Evolutionary conservation across 2,113 vertebrate species (phyloP), one percentile per base, ranked within the genome.

Genomic region (Brienomyrus longianalis): DNA sequence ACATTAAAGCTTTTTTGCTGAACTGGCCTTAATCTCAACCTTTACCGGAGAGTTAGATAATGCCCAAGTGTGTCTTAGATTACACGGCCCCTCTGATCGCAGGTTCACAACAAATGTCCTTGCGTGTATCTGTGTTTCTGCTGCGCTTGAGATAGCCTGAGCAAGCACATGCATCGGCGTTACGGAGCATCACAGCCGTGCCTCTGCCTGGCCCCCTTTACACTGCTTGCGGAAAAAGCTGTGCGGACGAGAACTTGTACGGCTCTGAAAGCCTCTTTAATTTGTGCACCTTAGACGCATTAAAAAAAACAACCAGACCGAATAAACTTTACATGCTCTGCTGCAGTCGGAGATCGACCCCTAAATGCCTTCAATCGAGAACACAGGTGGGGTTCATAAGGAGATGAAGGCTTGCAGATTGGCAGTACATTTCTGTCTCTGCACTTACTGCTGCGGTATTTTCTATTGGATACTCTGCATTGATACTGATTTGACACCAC

Each of bases 81-180:
- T 59, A 48, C 47, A 52, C 39, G 23, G 39, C 31, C 84, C 51
- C 43, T 52, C 89, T 80, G 77, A 77, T 11, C 48, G 48, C 51
- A 88, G 66, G 21, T 89, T 85, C 83, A 62, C 45, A 54, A 88
- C 88, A 52, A 74, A 87, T 89, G 91, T 89, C 86, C 90, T 88
- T 90, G 80, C 31, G 51, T 35, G 31, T 89, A 90, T 86, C 39
- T 59, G 35, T 90, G 89, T 90, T 90, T 90, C 56, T 31, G 21
- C 56, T 35, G 59, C 27, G 27, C 70, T 31, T n/a, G n/a, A 39
- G 54, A 86, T 86, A 70, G 83, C 31, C 45, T 88, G 66, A 88
- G 88, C 23, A 86, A 90, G 86, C 70, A 56, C 51, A 80, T 45
- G 50, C 35, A 59, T 54, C 19, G 35, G 86, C 35, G 35, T 31